Evolutionary conservation across 2,797 vertebrate species (phyloP).

Genomic region (Sebastes cheni): DNA sequence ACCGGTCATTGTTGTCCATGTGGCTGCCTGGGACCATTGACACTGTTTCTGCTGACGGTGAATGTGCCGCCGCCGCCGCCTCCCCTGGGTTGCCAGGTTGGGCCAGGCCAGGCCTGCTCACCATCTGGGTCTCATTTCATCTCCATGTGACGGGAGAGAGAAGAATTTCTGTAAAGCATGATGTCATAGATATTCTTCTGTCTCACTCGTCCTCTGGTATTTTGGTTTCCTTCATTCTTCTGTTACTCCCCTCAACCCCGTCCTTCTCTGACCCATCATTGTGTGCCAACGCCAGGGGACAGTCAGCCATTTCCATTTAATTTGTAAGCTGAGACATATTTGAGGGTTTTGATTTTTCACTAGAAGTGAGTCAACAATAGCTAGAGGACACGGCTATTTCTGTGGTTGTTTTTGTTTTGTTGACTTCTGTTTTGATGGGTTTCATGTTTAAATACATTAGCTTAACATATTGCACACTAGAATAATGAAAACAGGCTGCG

Average conservation of each 20-base stretch:
- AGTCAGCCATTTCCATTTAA: slow-evolving; percentile 27
- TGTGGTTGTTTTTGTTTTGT: slow-evolving; percentile 29
- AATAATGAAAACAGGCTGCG: slow-evolving; percentile 22
- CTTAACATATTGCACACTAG: not conserved
- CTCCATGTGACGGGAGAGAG: slow-evolving; percentile 62
- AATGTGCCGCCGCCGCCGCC: slow-evolving; percentile 7
- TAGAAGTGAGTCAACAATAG: slow-evolving; percentile 19
- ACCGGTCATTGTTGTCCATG: slow-evolving; percentile 19
- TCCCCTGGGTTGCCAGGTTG: slow-evolving; percentile 63
- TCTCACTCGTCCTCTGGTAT: slow-evolving; percentile 6
- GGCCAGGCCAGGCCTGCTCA: slow-evolving; percentile 41
- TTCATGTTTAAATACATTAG: slow-evolving; percentile 17
- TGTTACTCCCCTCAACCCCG: too few relatives aligned
- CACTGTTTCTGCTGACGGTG: slow-evolving; percentile 26
- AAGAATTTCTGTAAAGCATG: slow-evolving; percentile 67
- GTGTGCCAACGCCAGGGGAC: slow-evolving; percentile 16
- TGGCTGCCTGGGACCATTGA: slow-evolving; percentile 23
- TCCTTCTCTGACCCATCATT: slow-evolving; percentile 6
- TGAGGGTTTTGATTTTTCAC: slow-evolving; percentile 34
- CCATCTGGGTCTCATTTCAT: slow-evolving; percentile 79
- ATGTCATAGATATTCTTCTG: slow-evolving; percentile 69
- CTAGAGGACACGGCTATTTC: slow-evolving; percentile 20
- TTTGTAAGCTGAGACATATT: slow-evolving; percentile 32
- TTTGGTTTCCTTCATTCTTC: not conserved
- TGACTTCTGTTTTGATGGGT: slow-evolving; percentile 53